Evolutionary conservation across 2,888 invertebrate genomes (phyloP), one percentile per base, ranked within the genome.

Genomic region (Drosophila cognata): DNA sequence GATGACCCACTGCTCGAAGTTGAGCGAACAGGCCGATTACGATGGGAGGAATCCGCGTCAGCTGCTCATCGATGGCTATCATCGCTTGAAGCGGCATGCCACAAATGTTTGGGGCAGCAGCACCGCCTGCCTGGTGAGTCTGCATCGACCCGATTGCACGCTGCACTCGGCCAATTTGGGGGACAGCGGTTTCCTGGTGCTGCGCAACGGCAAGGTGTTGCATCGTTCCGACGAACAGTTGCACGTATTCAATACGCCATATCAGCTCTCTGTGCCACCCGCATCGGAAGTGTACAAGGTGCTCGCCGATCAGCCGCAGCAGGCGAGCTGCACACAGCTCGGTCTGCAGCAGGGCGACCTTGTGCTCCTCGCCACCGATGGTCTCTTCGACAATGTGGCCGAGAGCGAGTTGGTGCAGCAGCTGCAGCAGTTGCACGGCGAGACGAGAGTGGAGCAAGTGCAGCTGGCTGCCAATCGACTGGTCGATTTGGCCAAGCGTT

Each of bases 161-260:
- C 95, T 99, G 91, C 97, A 98, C 90, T 97, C 99, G 16, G 99
- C 99, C 59, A 99, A 99, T 94, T 96, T 99, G 79, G 99, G 99
- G 8, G 99, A 99, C 94, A 98, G 98, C 91, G 99, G 99, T 2
- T 99, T 97, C 93, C 96, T 98, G 94, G 96, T 99, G 53, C 96
- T 98, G 55, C 95, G 98, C 33, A 95, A 95, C 41, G 98, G 97
- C 13, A 95, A 95, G 82, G 95, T 99, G 5, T 96, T 99, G 18
- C 97, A 98, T 92, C 95, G 97, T 62, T 98, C 98, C 13, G 96
- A 97, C 86, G 99, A 99, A 92, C 99, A 99, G 92, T 97, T 98
- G 89, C 99, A 99, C 93, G 98, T 98, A 94, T 99, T 99, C 94
- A 99, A 99, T 94, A 98, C 99, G 25, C 99, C 99, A 1, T 99